Evolutionary conservation across 1,140 invertebrate species (phyloP), one percentile per base, ranked within the genome.

Genomic region (Drosophila seguyi): DNA sequence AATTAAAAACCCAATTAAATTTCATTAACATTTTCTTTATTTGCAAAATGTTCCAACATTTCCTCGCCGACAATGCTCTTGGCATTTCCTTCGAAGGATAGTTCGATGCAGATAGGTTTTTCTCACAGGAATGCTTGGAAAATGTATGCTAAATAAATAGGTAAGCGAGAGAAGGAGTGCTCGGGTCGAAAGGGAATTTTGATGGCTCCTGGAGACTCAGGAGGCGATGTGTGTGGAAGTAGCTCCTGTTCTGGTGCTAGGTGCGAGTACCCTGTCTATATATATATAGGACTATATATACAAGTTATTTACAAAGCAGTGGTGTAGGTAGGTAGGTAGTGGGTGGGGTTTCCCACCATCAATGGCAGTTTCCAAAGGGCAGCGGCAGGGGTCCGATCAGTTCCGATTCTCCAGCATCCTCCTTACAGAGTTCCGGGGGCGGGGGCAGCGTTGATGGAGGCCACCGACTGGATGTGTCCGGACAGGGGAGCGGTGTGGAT

Each of bases 401-500:
- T 25, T 41, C 3, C 8, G 16, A n/a, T 45, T 42, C 41, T 14
- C 7, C 22, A 18, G 18, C 13, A n/a, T 42, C 6, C 31, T 36
- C 38, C 66, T 93, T 93, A 94, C 36, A 91, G 29, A 34, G 94
- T 94, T 81, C 94, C 93, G 73, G 94, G 93, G 22, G 94, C 93
- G 50, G 94, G 93, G 16, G 93, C 93, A 65, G 93, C 91, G 69
- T 94, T 94, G 92, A 92, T 79, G 11, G 88, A 81, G 45, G 88
- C 88, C 41, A 84, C 92, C 50, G 92, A 92, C 53, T 84, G 74
- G 39, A 88, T 75, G 62, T 92, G 91, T 73, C 93, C 93, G 29
- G 93, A 91, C 65, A 94, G 88, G 20, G 93, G 93, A 66, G 94
- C 94, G 10, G 92, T 91, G 72, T 94, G 94, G 3, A 94, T 75